Percentiles rank a stretch among this genome's conserved stretches.
These are phyloP conservation scores for Zoanthus solanderi DNA, from an alignment of 92 coral and sea anemone genomes.

Conservation along the genomic window DNA sequence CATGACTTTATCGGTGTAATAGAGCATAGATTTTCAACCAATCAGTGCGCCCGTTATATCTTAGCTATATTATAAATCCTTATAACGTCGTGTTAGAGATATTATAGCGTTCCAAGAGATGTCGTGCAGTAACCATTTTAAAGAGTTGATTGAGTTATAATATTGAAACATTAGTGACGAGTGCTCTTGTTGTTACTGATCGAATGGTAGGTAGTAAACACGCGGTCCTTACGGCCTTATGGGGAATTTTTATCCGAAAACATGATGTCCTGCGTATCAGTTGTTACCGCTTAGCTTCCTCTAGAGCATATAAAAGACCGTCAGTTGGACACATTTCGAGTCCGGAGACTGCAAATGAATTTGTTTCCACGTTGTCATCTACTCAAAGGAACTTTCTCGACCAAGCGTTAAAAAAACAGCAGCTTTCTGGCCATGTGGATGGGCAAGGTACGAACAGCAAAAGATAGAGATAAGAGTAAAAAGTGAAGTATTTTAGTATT, in stretches of 20 bases:
- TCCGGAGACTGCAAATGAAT: not conserved
- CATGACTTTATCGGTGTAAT: too few species aligned
- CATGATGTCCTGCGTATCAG: not conserved
- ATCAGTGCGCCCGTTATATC: too few species aligned
- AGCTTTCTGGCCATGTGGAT: not conserved
- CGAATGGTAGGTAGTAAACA: not conserved
- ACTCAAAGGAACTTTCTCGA: slow-evolving; percentile 2
- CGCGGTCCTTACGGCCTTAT: not conserved
- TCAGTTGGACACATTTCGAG: not conserved
- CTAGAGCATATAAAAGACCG: not conserved
- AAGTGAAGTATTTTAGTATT: not conserved
- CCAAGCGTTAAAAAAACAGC: not conserved
- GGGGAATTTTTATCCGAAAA: not conserved
- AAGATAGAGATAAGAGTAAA: not conserved
- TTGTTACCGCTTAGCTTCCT: not conserved
- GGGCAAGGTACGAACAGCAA: not conserved
- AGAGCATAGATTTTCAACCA: too few species aligned
- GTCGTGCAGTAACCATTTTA: not conserved
- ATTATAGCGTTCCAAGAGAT: not conserved
- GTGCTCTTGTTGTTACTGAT: not conserved
- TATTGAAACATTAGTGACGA: too few species aligned
- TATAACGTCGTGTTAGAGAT: not conserved
- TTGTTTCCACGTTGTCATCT: not conserved
- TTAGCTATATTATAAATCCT: too few species aligned
- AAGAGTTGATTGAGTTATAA: not conserved